Conservation (phyloP, 2,113 vertebrate genomes). For the Tor tambroides region DNA sequence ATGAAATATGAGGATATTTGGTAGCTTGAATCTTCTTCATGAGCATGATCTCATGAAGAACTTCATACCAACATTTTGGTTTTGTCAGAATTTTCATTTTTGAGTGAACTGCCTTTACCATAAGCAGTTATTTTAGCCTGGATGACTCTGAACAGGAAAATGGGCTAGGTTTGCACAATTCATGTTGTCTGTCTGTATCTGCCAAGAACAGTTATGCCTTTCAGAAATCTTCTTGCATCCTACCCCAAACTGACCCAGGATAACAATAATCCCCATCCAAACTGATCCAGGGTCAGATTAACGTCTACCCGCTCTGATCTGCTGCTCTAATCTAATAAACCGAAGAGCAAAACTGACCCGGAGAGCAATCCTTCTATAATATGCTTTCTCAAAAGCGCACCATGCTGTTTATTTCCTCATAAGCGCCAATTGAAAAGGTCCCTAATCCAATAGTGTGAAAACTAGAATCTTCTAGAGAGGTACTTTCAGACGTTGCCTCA, state of each 20-base stretch:
- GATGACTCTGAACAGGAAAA: too few relatives aligned
- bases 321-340: conserved; percentile 26
- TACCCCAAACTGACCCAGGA: conserved; percentile 21
- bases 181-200: neutral
- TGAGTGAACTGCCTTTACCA: neutral
- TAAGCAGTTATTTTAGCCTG: too few relatives aligned
- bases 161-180: neutral
- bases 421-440: neutral
- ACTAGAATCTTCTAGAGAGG: conserved; percentile 29
- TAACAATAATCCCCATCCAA: conserved; percentile 43
- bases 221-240: neutral
- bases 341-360: conserved; percentile 13
- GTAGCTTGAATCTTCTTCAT: neutral
- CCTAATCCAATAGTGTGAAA: conserved; percentile 30
- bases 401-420: conserved; percentile 29
- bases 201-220: neutral
- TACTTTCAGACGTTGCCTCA: conserved; percentile 16
- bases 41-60: neutral
- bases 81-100: too few relatives aligned
- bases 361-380: conserved; percentile 19
- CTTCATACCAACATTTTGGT: neutral
- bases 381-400: conserved; percentile 29
- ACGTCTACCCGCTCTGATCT: conserved; percentile 31
- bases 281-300: conserved; percentile 23
- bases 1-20: neutral